A percentile compares a stretch with the other conserved stretches of the same genome.
These are phyloP conservation scores for Leptopilina boulardi DNA, from an alignment of 1,140 invertebrate species.

Conservation along the genomic window DNA sequence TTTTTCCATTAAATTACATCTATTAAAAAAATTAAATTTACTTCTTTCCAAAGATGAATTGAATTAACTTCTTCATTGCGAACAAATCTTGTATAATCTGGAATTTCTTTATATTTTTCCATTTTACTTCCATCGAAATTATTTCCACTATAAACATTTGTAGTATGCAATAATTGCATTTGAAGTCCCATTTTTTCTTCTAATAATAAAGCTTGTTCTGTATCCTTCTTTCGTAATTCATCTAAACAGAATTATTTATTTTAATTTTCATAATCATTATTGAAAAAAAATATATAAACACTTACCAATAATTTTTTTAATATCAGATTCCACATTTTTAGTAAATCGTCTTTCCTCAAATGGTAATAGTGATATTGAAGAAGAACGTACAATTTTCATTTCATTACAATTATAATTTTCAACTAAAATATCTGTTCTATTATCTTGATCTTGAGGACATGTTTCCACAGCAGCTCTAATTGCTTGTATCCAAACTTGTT, in stretches of 20 bases:
- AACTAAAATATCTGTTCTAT: constrained; percentile 78
- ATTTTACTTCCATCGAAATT: constrained; percentile 65
- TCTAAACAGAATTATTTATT: constrained; percentile 74
- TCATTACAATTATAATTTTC: constrained; percentile 76
- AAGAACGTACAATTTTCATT: constrained; percentile 65
- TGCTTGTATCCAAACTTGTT: constrained; percentile 90
- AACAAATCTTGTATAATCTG: constrained; percentile 70
- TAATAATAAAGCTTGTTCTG: constrained; percentile 88
- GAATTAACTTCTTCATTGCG: constrained; percentile 68
- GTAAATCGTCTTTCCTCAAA: constrained; percentile 84
- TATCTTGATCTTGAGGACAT: constrained; percentile 81
- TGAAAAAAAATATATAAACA: too few species aligned
- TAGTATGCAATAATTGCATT: constrained; percentile 84
- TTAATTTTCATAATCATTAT: too few species aligned
- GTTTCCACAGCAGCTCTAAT: constrained; percentile 85
- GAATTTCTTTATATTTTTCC: constrained; percentile 66
- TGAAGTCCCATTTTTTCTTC: constrained; percentile 93
- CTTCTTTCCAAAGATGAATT: constrained; percentile 70
- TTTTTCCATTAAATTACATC: not conserved
- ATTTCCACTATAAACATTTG: constrained; percentile 71
- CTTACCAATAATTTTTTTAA: constrained; percentile 83
- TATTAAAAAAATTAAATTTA: constrained; percentile 39
- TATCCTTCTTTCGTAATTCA: constrained; percentile 89
- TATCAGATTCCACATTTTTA: constrained; percentile 84
- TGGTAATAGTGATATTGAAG: constrained; percentile 75